Percentiles rank a stretch among this genome's conserved stretches.
These are phyloP conservation scores for Danionella dracula DNA, from an alignment of 2,797 vertebrate genomes.

Conservation along the genomic window DNA sequence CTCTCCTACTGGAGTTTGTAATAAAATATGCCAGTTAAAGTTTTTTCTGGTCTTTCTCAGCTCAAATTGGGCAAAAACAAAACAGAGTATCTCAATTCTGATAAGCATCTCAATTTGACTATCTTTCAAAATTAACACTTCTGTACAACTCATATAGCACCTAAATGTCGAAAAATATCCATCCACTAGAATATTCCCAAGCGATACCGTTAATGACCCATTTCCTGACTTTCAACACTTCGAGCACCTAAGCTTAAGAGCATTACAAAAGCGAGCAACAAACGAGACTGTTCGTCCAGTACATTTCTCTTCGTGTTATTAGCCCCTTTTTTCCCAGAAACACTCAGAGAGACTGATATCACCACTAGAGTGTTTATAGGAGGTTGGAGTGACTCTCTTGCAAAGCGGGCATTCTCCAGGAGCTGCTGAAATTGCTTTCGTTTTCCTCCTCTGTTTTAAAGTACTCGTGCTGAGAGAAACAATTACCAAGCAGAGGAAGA, in stretches of 20 bases:
- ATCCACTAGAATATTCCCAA: not conserved
- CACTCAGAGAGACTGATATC: conserved; percentile 17
- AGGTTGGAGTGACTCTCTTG: conserved; percentile 28
- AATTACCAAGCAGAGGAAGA: conserved; percentile 12
- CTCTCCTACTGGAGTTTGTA: too few relatives aligned
- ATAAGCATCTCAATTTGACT: too few relatives aligned
- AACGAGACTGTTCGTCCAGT: not conserved
- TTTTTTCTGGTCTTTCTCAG: too few relatives aligned
- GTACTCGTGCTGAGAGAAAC: conserved; percentile 32
- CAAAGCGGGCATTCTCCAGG: conserved; percentile 17
- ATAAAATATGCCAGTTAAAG: too few relatives aligned
- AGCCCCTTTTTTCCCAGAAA: not conserved
- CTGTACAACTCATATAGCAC: too few relatives aligned
- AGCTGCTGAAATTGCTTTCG: conserved; percentile 43
- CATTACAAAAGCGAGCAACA: not conserved
- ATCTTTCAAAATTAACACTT: too few relatives aligned
- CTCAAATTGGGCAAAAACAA: too few relatives aligned
- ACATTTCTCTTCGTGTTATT: not conserved
- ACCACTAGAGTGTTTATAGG: conserved; percentile 31
- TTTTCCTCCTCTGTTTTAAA: conserved; percentile 39
- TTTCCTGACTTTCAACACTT: not conserved
- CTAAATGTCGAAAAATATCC: too few relatives aligned
- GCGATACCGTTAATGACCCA: not conserved
- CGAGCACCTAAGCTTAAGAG: not conserved
- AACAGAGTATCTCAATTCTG: too few relatives aligned